phyloP scores from a whole-genome alignment of 2,113 vertebrate species.

The Ceuthmochares aereus region DNA sequence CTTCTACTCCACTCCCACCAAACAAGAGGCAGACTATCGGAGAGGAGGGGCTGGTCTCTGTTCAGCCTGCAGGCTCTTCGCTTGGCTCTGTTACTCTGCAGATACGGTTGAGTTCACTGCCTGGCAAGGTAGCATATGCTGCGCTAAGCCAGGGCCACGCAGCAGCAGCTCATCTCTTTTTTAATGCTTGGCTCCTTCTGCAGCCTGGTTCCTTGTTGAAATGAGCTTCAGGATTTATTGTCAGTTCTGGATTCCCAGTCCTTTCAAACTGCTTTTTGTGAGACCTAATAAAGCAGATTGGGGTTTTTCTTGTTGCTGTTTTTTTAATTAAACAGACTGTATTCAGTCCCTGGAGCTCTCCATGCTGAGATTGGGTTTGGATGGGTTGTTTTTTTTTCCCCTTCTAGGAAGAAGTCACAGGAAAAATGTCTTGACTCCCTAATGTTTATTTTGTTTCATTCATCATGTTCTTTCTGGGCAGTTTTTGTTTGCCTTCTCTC shows the following conservation, averaged over 20 bases:
- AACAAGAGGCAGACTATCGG: neutral
- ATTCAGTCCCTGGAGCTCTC: neutral
- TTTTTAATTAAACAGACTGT: neutral
- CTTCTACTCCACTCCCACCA: fast-evolving
- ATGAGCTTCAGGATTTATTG: neutral
- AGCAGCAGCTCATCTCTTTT: neutral
- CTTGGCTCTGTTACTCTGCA: neutral
- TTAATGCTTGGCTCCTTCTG: neutral
- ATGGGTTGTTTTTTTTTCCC: neutral
- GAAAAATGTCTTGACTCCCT: neutral
- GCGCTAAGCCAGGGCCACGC: neutral
- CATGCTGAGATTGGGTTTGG: neutral
- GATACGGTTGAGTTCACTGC: neutral
- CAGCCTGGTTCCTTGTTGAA: neutral
- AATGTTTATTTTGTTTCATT: neutral
- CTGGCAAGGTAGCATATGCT: neutral
- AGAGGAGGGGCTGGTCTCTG: neutral
- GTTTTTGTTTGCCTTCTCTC: neutral
- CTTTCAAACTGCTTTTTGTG: neutral
- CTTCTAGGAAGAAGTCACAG: neutral
- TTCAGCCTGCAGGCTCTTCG: neutral
- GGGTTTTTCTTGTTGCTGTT: neutral
- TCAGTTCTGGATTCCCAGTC: neutral
- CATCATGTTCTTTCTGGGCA: neutral
- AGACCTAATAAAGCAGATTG: neutral